Evolutionary conservation across 2,888 invertebrate genomes (phyloP).

Genomic region (Petrophora chlorosata): DNA sequence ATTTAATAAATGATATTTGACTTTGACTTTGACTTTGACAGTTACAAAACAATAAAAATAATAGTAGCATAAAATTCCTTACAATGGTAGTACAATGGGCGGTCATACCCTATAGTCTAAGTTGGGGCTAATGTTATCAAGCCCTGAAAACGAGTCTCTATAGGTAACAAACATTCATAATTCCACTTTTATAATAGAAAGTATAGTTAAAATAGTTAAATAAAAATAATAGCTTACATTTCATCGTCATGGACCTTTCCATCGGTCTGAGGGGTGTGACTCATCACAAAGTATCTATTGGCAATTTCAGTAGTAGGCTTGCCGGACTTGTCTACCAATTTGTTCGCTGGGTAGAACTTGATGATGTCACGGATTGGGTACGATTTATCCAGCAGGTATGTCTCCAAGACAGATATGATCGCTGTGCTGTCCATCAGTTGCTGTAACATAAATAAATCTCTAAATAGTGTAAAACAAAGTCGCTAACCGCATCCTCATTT

Average conservation of each 20-base stretch:
- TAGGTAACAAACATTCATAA: not conserved
- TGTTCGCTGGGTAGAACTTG: conserved; percentile 90
- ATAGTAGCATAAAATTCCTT: too few species aligned
- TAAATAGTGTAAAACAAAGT: too few species aligned
- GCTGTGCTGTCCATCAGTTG: conserved; percentile 97
- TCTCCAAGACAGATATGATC: conserved; percentile 94
- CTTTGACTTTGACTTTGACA: too few species aligned
- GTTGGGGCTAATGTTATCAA: too few species aligned
- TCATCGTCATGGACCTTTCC: conserved; percentile 79
- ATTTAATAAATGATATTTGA: too few species aligned
- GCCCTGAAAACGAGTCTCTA: too few species aligned
- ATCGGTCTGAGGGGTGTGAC: conserved; percentile 83
- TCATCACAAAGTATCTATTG: conserved; percentile 95
- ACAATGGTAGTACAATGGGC: too few species aligned
- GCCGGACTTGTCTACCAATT: conserved; percentile 87
- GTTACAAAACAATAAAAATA: too few species aligned
- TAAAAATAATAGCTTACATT: conserved; percentile 71
- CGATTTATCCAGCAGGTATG: conserved; percentile 86
- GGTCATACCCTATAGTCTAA: too few species aligned
- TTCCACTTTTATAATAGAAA: not conserved
- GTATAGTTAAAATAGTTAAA: not conserved
- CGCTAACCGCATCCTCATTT: too few species aligned
- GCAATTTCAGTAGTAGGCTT: conserved; percentile 88
- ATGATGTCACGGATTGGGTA: conserved; percentile 87
- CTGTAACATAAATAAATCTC: conserved; percentile 80